Evolutionary conservation across 2,113 vertebrate species (phyloP).

Genomic region (Apaloderma vittatum): DNA sequence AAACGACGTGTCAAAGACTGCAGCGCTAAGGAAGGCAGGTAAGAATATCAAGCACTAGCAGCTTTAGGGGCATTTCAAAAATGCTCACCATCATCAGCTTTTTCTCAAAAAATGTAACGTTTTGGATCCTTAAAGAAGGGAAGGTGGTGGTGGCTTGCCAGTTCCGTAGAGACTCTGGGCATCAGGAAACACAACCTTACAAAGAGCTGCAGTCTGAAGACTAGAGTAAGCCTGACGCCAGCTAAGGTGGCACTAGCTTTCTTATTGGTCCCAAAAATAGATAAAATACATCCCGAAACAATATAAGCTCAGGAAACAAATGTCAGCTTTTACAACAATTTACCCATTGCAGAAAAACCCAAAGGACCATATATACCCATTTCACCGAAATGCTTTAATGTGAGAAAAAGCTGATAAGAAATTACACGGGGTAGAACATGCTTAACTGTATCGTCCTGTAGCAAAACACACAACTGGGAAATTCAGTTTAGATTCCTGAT

Average conservation of each 20-base stretch:
- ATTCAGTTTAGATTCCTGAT: background rate
- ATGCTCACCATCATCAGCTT: background rate
- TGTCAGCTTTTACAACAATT: background rate
- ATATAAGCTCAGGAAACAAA: background rate
- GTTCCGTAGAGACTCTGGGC: background rate
- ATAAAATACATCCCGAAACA: background rate
- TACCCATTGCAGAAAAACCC: background rate
- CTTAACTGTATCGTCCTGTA: background rate
- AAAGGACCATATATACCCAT: background rate
- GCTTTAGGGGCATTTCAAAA: background rate
- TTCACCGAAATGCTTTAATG: background rate
- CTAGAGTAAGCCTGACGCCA: background rate
- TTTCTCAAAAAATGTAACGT: background rate
- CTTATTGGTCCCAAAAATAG: background rate
- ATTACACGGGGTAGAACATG: background rate
- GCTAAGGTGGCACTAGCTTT: background rate
- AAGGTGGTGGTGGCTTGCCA: background rate
- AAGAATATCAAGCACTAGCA: background rate
- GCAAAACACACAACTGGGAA: background rate
- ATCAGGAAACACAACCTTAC: background rate
- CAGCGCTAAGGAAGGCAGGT: background rate
- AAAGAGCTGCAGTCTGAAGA: background rate
- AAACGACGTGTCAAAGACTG: too few relatives aligned
- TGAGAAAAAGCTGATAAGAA: background rate
- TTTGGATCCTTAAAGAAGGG: background rate